phyloP scores from a whole-genome alignment of 2,797 vertebrate genomes.

The Coluber constrictor region DNA sequence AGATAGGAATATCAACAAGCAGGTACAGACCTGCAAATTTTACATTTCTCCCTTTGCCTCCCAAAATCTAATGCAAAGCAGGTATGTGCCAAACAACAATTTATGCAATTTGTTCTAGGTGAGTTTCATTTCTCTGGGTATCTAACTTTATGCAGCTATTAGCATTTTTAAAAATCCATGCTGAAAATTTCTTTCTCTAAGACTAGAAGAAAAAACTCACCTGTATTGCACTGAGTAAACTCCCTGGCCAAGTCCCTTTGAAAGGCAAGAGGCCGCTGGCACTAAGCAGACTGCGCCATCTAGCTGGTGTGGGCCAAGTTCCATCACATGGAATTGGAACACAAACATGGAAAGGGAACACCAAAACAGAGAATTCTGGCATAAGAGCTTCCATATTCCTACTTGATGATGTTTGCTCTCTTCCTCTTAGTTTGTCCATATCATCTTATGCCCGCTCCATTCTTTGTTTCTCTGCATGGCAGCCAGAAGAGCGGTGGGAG shows the following conservation, averaged over 20 bases:
- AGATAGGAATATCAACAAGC: neutral
- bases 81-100: neutral
- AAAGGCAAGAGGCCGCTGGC: conserved; percentile 3
- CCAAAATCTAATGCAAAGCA: neutral
- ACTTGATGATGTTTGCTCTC: neutral
- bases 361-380: neutral
- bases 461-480: conserved; percentile 11
- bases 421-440: neutral
- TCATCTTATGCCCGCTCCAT: neutral
- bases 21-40: neutral
- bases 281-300: conserved; percentile 7
- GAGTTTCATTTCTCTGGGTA: neutral
- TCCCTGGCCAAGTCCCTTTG: neutral
- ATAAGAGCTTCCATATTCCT: neutral
- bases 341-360: too few relatives aligned
- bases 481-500: conserved; percentile 11
- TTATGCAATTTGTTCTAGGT: neutral
- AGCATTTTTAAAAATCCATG: neutral
- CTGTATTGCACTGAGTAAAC: conserved; percentile 6
- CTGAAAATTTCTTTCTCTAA: neutral
- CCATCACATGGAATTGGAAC: conserved; percentile 16
- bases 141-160: neutral
- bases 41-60: neutral
- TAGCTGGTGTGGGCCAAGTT: conserved; percentile 15
- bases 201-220: neutral